Evolutionary conservation across 2,888 invertebrate species (phyloP).

Genomic region (Hermaeophaga mercurialis): DNA sequence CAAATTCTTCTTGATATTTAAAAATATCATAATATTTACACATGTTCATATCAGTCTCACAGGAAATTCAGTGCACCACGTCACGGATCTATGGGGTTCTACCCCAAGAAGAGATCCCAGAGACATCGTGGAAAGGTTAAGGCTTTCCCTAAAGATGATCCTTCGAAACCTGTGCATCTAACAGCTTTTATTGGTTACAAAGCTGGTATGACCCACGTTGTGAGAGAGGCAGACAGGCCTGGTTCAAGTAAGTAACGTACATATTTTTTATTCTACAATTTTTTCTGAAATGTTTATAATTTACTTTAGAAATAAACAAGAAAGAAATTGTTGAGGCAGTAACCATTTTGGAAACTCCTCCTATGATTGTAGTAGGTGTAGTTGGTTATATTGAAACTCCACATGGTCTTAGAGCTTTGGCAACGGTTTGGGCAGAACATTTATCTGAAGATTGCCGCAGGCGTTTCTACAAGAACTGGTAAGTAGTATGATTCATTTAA

Average conservation of each 20-base stretch:
- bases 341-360: constrained; percentile 96
- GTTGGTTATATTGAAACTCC: constrained; percentile 99
- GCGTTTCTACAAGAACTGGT: constrained; percentile 99
- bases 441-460: constrained; percentile 97
- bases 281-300: background rate
- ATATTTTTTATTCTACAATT: background rate
- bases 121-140: constrained; percentile 99
- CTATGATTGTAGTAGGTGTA: constrained; percentile 96
- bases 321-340: constrained; percentile 99
- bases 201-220: constrained; percentile 99
- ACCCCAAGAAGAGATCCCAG: constrained; percentile 96
- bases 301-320: constrained; percentile 90
- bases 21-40: background rate
- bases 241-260: constrained; percentile 86
- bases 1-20: too few relatives aligned
- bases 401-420: constrained; percentile 91
- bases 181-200: constrained; percentile 99
- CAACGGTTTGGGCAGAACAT: constrained; percentile 99
- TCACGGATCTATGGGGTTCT: constrained; percentile 99
- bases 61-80: constrained; percentile 99
- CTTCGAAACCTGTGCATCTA: constrained; percentile 91
- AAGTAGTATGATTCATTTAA: constrained; percentile 56
- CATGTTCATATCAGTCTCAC: constrained; percentile 77
- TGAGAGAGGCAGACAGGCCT: constrained; percentile 96
- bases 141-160: constrained; percentile 99